Evolutionary conservation across 2,797 vertebrate species (phyloP).

Genomic region (Denticeps clupeoides): DNA sequence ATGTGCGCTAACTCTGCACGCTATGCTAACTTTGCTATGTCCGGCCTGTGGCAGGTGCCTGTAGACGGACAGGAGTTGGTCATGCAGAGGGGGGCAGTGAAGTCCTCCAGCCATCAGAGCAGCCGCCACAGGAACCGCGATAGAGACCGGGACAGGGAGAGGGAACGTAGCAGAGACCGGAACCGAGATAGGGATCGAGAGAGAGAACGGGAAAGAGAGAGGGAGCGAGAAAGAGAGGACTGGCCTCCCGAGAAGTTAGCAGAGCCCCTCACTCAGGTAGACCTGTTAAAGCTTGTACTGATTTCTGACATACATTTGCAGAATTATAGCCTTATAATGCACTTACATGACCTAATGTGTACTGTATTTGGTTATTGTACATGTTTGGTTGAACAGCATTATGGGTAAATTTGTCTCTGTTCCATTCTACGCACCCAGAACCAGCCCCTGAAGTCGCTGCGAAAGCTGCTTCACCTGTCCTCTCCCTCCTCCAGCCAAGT

Average conservation of each 20-base stretch:
- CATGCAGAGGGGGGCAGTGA: slow-evolving; percentile 80
- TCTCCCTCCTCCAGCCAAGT: slow-evolving; percentile 55
- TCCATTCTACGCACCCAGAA: slow-evolving; percentile 56
- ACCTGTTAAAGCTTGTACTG: background rate
- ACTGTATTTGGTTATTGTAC: background rate
- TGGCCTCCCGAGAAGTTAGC: slow-evolving; percentile 85
- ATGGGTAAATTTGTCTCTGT: background rate
- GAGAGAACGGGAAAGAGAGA: slow-evolving; percentile 18
- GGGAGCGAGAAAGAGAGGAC: slow-evolving; percentile 57
- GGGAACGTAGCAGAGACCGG: slow-evolving; percentile 40
- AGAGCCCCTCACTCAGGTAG: slow-evolving; percentile 84
- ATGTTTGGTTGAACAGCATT: background rate
- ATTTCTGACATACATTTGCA: too few species aligned
- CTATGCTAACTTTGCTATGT: too few species aligned
- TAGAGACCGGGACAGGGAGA: slow-evolving; percentile 63
- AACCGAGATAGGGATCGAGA: slow-evolving; percentile 45
- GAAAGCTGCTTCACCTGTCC: slow-evolving; percentile 86
- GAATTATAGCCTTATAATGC: too few species aligned
- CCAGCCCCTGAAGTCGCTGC: slow-evolving; percentile 90
- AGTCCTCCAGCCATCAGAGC: slow-evolving; percentile 79
- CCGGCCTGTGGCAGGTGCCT: slow-evolving; percentile 61
- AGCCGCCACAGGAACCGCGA: slow-evolving; percentile 89
- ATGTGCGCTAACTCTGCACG: too few species aligned
- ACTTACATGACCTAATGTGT: background rate
- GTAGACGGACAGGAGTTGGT: slow-evolving; percentile 81